Conservation (phyloP, 1,140 invertebrate genomes). For the Teleogryllus occipitalis region DNA sequence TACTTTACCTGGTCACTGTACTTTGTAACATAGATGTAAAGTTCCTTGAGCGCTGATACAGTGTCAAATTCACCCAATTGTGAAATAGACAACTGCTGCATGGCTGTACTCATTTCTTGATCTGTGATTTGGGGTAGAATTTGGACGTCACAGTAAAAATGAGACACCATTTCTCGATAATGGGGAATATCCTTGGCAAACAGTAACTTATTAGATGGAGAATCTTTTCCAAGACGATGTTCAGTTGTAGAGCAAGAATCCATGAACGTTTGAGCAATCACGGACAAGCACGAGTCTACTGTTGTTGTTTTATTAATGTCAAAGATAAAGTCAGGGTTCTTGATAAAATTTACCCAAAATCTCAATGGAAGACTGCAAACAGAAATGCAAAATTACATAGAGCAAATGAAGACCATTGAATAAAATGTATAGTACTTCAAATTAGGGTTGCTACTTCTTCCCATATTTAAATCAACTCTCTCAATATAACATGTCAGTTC, state of each 20-base stretch:
- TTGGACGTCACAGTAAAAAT: constrained; percentile 80
- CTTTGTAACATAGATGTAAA: constrained; percentile 90
- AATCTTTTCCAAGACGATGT: constrained; percentile 85
- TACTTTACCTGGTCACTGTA: constrained; percentile 78
- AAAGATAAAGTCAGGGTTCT: constrained; percentile 95
- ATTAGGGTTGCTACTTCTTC: neutral
- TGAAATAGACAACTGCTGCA: constrained; percentile 82
- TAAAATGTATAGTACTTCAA: no score
- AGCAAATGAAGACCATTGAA: neutral
- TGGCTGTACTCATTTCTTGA: constrained; percentile 83
- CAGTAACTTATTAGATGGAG: constrained; percentile 87
- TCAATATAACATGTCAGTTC: neutral
- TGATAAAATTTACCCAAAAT: constrained; percentile 96
- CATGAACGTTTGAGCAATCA: constrained; percentile 95
- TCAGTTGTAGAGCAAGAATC: constrained; percentile 85
- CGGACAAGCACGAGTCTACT: constrained; percentile 85
- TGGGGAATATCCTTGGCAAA: constrained; percentile 91
- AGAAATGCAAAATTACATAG: constrained; percentile 23
- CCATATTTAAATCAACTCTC: constrained; percentile 8
- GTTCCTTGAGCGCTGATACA: constrained; percentile 82
- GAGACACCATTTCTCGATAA: constrained; percentile 76
- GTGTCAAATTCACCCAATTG: constrained; percentile 85
- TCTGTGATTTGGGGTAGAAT: constrained; percentile 80
- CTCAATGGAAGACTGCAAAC: constrained; percentile 71
- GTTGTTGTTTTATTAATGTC: constrained; percentile 89